Evolutionary conservation across 2,797 vertebrate species (phyloP), one percentile per base, ranked within the genome.

Genomic region (Graptemys geographica): DNA sequence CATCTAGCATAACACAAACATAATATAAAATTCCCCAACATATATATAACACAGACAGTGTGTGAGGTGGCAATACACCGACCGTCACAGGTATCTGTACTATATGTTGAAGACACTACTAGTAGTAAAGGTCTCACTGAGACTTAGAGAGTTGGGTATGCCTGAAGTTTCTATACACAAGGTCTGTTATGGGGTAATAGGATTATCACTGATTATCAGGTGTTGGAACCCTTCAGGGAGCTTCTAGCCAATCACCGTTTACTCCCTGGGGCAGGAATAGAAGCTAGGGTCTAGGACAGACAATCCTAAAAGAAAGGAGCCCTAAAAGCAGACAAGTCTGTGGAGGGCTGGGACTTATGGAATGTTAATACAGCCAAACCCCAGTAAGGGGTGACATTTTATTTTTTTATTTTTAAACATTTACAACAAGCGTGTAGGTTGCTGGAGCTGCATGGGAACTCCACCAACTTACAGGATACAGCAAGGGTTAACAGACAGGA

Each of bases 361-460:
- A 92, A 87, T 1, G 25, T 44, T 11, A 90, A 86, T 79, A 81
- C 84, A 96, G 83, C 91, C 84, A 94, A 69, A 86, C 72, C 86
- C 84, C 89, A 51, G 82, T 79, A 97, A 37, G 10, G 84, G 59
- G 82, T 94, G 94, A 96, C 78, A 94, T 74, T 57, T 92, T 44
- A 44, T 44, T 79, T 85, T 85, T 89, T 86, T 82, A 19, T 69
- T 69, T 69, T 69, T 69, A 41, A 37, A n/a, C 23, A 23, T 21
- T 72, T 41, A 72, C 21, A 72, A 49, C 51, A 86, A 87, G 74
- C 6, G 4, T 76, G 33, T 69, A 90, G 94, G 27, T 79, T 1
- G 55, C 88, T 93, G 90, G 78, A 96, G 95, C 89, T 97, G 96
- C 93, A 92, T 96, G 96, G 96, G 83, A 90, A 81, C 86, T 69